Conservation (phyloP, 2,113 vertebrate species). For the Corydoras sp. region DNA sequence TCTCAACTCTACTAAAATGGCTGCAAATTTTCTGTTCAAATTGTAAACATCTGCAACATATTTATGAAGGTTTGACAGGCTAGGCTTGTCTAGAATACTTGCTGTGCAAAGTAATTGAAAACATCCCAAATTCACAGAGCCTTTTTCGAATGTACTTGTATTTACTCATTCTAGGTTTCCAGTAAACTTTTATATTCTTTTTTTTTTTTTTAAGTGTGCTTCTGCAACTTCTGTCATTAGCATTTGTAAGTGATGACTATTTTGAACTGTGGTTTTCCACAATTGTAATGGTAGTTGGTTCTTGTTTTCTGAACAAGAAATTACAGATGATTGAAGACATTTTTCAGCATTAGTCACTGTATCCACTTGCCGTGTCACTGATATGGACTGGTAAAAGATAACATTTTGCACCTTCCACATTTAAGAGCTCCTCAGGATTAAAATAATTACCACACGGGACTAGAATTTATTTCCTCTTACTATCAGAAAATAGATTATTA, state of each 20-base stretch:
- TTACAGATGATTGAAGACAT: neutral
- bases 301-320: conserved; percentile 23
- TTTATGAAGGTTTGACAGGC: conserved; percentile 28
- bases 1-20: neutral
- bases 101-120: conserved; percentile 21
- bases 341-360: conserved; percentile 1
- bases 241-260: conserved; percentile 24
- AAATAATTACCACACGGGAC: conserved; percentile 14
- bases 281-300: conserved; percentile 32
- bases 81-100: conserved; percentile 24
- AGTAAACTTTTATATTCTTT: conserved; percentile 33
- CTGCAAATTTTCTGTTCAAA: conserved; percentile 11
- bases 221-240: conserved; percentile 4
- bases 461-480: conserved; percentile 7
- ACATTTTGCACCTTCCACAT: conserved; percentile 1
- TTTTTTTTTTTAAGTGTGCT: neutral
- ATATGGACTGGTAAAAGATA: neutral
- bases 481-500: conserved; percentile 19
- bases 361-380: conserved; percentile 1
- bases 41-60: conserved; percentile 27
- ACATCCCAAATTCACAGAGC: conserved; percentile 29
- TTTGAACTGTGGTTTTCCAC: conserved; percentile 32
- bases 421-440: neutral
- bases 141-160: conserved; percentile 34
- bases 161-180: conserved; percentile 2